Conservation (phyloP, 92 coral and sea anemone genomes). For the Parazoanthus swiftii region DNA sequence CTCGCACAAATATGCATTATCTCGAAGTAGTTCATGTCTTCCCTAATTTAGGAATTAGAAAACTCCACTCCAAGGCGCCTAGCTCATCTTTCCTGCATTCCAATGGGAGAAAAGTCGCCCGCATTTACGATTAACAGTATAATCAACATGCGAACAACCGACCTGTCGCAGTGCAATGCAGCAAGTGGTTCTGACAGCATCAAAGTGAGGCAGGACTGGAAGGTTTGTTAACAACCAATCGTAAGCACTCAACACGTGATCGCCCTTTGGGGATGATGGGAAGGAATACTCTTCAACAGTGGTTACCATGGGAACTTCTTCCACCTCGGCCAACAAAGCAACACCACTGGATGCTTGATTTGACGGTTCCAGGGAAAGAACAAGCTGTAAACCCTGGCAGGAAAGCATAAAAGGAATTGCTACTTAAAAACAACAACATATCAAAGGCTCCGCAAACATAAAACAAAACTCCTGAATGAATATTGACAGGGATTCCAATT, state of each 20-base stretch:
- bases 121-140: too few relatives aligned
- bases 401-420: neutral
- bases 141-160: neutral
- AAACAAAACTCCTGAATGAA: too few relatives aligned
- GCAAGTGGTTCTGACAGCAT: slow-evolving; percentile 80
- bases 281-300: slow-evolving; percentile 75
- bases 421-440: neutral
- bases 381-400: slow-evolving; percentile 69
- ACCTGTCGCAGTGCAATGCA: slow-evolving; percentile 91
- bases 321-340: slow-evolving; percentile 67
- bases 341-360: slow-evolving; percentile 48
- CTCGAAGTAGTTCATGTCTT: too few relatives aligned
- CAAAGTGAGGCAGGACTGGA: slow-evolving; percentile 84
- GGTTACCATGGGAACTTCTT: slow-evolving; percentile 73
- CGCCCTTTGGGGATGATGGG: slow-evolving; percentile 57
- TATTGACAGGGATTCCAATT: too few relatives aligned
- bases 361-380: slow-evolving; percentile 63
- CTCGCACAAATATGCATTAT: too few relatives aligned
- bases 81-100: too few relatives aligned
- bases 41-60: too few relatives aligned
- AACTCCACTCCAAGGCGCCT: too few relatives aligned
- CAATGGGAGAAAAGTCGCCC: too few relatives aligned
- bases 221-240: slow-evolving; percentile 80
- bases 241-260: slow-evolving; percentile 51
- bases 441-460: neutral